Percentiles rank a stretch among this genome's conserved stretches.
Conservation (phyloP, 2,888 invertebrate genomes). For the Napeogenes inachia region DNA sequence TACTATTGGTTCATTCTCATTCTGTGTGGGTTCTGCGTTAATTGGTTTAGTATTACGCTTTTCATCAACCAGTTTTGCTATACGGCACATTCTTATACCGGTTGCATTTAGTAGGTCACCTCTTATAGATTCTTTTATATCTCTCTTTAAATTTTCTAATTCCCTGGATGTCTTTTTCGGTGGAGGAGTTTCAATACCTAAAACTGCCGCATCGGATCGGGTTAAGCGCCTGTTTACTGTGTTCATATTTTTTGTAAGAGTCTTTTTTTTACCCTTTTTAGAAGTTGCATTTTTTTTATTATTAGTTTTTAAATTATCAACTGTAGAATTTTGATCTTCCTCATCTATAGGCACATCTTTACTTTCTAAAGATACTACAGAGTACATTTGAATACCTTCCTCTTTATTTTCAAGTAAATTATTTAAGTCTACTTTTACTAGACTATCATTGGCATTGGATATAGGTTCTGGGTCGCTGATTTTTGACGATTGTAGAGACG, state of each 20-base stretch:
- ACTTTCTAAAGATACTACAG: not conserved
- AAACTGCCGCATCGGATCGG: slow-evolving; percentile 36
- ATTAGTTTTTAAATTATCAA: slow-evolving; percentile 16
- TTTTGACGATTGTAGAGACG: not conserved
- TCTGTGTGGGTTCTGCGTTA: slow-evolving; percentile 29
- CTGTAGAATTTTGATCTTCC: slow-evolving; percentile 19
- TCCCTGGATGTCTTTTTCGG: slow-evolving; percentile 63
- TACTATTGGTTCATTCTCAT: slow-evolving; percentile 42
- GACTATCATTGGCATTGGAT: slow-evolving; percentile 1
- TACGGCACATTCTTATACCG: slow-evolving; percentile 81
- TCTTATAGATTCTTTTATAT: slow-evolving; percentile 82
- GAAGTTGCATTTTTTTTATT: slow-evolving; percentile 31
- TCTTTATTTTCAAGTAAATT: no score
- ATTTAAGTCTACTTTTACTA: not conserved
- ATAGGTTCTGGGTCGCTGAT: not conserved
- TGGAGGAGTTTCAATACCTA: slow-evolving; percentile 30
- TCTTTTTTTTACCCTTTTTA: slow-evolving; percentile 35
- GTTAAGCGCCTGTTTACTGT: slow-evolving; percentile 38
- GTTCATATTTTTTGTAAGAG: slow-evolving; percentile 21
- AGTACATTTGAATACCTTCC: no score
- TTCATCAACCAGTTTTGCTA: slow-evolving; percentile 72
- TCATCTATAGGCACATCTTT: slow-evolving; percentile 7
- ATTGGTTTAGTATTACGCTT: slow-evolving; percentile 39
- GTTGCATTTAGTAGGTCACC: slow-evolving; percentile 79
- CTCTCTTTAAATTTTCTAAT: slow-evolving; percentile 80